Evolutionary conservation across 2,113 vertebrate genomes (phyloP).

Genomic region (Aspidoscelis tigris): DNA sequence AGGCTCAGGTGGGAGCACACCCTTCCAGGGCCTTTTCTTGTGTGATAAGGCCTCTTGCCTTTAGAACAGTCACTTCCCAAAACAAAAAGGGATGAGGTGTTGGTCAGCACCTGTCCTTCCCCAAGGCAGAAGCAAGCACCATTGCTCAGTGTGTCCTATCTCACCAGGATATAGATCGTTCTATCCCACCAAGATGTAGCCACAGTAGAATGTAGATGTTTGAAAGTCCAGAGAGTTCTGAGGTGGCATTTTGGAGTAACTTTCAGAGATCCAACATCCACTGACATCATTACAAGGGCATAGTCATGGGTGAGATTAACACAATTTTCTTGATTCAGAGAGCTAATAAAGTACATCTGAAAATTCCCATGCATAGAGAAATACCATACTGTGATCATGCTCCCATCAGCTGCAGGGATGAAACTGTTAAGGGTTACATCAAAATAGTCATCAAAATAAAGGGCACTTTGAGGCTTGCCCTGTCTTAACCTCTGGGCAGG

Average conservation of each 20-base stretch:
- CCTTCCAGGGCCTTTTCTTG: too few relatives aligned
- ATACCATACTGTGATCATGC: background rate
- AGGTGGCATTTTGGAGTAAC: background rate
- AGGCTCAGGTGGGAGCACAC: too few relatives aligned
- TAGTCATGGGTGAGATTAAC: background rate
- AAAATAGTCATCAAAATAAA: constrained; percentile 18
- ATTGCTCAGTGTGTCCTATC: too few relatives aligned
- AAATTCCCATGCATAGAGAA: constrained; percentile 6
- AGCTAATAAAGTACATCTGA: constrained; percentile 6
- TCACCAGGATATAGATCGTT: too few relatives aligned
- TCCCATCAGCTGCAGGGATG: background rate
- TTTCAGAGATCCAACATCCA: background rate
- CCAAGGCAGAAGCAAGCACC: too few relatives aligned
- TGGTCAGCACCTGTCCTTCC: too few relatives aligned
- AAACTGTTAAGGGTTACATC: constrained; percentile 8
- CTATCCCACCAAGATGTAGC: too few relatives aligned
- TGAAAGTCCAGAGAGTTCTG: background rate
- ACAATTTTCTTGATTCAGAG: background rate
- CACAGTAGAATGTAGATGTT: background rate
- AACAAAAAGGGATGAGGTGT: too few relatives aligned
- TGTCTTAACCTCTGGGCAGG: background rate
- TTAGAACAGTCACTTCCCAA: too few relatives aligned
- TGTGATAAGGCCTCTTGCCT: too few relatives aligned
- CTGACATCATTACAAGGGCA: background rate
- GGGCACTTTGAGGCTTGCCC: background rate